Base-by-base conservation (phyloP, 2,797 vertebrate species). In the Pogonophryne albipinna region DNA sequence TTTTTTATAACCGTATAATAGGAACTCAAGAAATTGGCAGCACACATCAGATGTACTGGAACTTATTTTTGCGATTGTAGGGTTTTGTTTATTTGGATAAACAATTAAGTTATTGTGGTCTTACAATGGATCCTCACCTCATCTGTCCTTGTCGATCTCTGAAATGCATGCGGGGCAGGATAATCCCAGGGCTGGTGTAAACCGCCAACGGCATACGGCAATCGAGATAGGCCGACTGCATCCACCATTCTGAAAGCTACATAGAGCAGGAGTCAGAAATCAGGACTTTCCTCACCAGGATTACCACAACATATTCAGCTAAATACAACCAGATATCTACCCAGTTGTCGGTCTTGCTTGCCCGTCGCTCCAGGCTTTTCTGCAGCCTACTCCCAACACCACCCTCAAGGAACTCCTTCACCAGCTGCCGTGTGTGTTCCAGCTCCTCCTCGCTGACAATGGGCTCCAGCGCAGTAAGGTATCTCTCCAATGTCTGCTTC, bases 221-320 rank as follows among this genome's bases (percentile, higher is more conserved):
- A 84, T 99, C 98, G 66, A 99, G 94, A 88, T 99, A 99, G 59
- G 97, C 95, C 0, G 96, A 96, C 92, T 97, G 97, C 93, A 97
- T 95, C 98, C 98, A 99, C 98, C 98, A 99, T 51, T 99, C 98
- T 2, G 97, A 95, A 45, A 99, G 95, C 98, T 94, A 44, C 38
- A 80, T 0, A 47, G 63, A 78, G 31, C 65, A 76, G 46, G 1
- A 61, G 46, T 63, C 38, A 87, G 41, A 71, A 4, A 45, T 10
- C 31, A 61, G 14, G 8, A 46, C 10, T 12, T 10, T 16, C 31
- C 19, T 53, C n/a, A 27, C 55, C 52, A 38, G 15, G 31, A 6
- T 52, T 59, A 38, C 6, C 61, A 31, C 60, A 51, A 50, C 58
- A 57, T 12, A 70, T 65, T 7, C 17, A 38, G 27, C 23, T 46